Evolutionary conservation across 2,797 vertebrate genomes (phyloP).

Genomic region (Tokudaia muenninki): DNA sequence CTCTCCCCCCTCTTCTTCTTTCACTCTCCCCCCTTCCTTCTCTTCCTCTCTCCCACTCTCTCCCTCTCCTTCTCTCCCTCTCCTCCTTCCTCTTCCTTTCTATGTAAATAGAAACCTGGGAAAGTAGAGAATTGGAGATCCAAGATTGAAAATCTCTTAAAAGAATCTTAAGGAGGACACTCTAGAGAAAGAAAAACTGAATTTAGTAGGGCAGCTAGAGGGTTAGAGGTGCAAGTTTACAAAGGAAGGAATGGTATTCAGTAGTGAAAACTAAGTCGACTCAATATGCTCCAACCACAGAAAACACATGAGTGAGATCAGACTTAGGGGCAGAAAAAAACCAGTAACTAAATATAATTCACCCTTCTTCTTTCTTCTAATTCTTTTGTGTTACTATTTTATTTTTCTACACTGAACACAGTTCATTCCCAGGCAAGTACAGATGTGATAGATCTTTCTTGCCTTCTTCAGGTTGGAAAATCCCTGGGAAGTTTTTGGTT

Average conservation of each 20-base stretch:
- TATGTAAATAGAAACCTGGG: no score
- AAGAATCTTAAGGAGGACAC: not conserved
- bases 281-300: not conserved
- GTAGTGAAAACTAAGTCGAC: not conserved
- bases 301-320: not conserved
- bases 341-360: not conserved
- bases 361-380: not conserved
- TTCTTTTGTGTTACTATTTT: constrained; percentile 15
- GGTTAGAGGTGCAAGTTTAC: not conserved
- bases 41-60: no score
- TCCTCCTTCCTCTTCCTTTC: no score
- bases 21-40: no score
- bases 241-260: not conserved
- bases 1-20: no score
- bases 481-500: constrained; percentile 31
- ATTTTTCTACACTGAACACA: constrained; percentile 28
- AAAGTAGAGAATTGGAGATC: not conserved
- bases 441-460: not conserved
- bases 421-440: constrained; percentile 38
- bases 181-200: not conserved
- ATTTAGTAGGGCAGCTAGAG: not conserved
- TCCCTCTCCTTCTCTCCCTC: no score
- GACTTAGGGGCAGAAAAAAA: not conserved
- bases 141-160: not conserved
- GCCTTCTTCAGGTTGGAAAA: constrained; percentile 64